phyloP scores from a whole-genome alignment of 1,140 invertebrate species.

The Ooceraea biroi region DNA sequence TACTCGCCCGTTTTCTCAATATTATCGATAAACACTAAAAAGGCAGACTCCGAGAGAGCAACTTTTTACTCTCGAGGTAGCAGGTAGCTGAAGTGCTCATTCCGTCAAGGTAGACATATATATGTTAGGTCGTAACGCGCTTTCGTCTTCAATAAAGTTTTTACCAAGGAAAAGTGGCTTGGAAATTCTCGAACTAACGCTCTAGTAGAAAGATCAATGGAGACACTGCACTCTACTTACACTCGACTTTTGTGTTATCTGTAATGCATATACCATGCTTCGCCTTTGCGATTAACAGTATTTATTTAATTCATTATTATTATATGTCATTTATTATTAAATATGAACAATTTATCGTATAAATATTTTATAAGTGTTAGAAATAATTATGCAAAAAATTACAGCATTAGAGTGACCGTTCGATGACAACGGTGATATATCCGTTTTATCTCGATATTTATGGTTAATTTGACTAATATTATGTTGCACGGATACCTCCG shows the following conservation, averaged over 20 bases:
- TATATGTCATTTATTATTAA: background rate
- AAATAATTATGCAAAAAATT: too few relatives aligned
- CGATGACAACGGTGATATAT: background rate
- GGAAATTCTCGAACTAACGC: background rate
- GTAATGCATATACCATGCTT: too few relatives aligned
- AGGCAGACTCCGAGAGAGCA: background rate
- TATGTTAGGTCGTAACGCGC: background rate
- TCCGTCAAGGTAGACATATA: background rate
- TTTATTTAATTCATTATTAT: background rate
- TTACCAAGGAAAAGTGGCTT: background rate
- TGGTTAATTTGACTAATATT: slow-evolving; percentile 60
- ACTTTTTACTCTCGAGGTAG: slow-evolving; percentile 26
- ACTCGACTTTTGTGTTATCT: too few relatives aligned
- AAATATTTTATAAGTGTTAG: too few relatives aligned
- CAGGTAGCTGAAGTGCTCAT: slow-evolving; percentile 8
- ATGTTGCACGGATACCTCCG: slow-evolving; percentile 13
- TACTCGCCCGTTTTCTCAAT: slow-evolving; percentile 12
- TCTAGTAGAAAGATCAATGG: too few relatives aligned
- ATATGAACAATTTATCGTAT: background rate
- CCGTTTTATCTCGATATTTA: slow-evolving; percentile 28
- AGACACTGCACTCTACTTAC: background rate
- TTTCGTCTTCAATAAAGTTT: slow-evolving; percentile 1
- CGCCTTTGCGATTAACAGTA: too few relatives aligned
- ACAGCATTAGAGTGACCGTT: background rate
- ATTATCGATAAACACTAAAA: slow-evolving; percentile 51